A percentile compares a stretch with the other conserved stretches of the same genome.
Conservation (phyloP, 35 echinoderm and acorn worm genomes). For the Lytechinus pictus region DNA sequence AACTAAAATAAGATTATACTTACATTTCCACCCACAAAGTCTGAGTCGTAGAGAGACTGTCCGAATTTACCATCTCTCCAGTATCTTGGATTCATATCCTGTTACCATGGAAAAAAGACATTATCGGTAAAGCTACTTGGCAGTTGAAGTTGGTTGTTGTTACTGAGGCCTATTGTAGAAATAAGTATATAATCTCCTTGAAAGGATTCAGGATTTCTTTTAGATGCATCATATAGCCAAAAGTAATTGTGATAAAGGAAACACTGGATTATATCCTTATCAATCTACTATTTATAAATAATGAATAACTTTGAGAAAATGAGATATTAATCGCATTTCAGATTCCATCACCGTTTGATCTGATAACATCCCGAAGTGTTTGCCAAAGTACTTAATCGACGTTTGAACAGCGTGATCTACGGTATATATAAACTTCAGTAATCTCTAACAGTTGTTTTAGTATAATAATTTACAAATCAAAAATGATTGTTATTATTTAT, state of each 20-base stretch:
- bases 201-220: too few relatives aligned
- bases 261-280: neutral
- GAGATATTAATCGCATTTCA: neutral
- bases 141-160: too few relatives aligned
- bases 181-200: too few relatives aligned
- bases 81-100: constrained; percentile 92
- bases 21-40: constrained; percentile 75
- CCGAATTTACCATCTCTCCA: constrained; percentile 70
- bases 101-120: neutral
- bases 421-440: neutral
- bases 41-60: constrained; percentile 75
- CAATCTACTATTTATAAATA: neutral
- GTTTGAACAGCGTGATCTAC: neutral
- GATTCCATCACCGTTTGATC: neutral
- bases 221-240: neutral
- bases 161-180: too few relatives aligned
- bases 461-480: neutral
- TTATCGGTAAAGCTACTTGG: too few relatives aligned
- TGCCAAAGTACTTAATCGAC: neutral
- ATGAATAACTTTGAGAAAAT: neutral
- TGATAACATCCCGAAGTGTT: neutral
- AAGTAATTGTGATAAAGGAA: neutral
- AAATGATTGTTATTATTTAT: neutral
- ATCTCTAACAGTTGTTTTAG: neutral
- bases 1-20: neutral